Evolutionary conservation across 1,140 invertebrate species (phyloP).

Genomic region (Venustaconcha ellipsiformis): DNA sequence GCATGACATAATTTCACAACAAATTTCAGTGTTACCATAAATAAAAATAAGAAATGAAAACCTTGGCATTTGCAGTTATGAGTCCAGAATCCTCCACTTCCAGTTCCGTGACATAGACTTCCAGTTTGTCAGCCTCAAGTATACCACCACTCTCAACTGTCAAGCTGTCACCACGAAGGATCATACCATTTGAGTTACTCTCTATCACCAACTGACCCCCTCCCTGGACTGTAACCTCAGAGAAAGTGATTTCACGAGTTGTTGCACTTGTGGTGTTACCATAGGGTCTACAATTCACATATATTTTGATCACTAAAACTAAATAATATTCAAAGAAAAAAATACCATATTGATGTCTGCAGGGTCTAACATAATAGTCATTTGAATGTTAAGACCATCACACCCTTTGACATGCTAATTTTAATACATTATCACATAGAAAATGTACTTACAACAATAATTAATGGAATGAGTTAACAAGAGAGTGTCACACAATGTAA

Average conservation of each 20-base stretch:
- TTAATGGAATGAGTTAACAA: no score
- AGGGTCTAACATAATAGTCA: no score
- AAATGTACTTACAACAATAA: no score
- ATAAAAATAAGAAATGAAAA: conserved; percentile 1
- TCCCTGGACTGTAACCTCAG: conserved; percentile 44
- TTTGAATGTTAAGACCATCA: no score
- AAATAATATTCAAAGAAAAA: no score
- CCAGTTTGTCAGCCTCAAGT: conserved; percentile 42
- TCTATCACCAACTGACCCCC: conserved; percentile 47
- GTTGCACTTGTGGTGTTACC: conserved; percentile 22
- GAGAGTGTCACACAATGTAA: no score
- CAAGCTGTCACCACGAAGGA: conserved; percentile 39
- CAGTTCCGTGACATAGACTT: conserved; percentile 35
- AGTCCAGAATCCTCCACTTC: conserved; percentile 45
- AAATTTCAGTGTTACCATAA: no score
- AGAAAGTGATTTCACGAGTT: conserved; percentile 43
- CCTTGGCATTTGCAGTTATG: conserved; percentile 45
- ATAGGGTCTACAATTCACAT: conserved; percentile 37
- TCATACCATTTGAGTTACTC: conserved; percentile 39
- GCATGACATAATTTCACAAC: no score
- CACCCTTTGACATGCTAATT: no score
- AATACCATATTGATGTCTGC: no score
- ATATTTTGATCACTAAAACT: no score
- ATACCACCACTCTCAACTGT: conserved; percentile 51
- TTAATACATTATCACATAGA: no score